Percentiles rank a stretch among this genome's conserved stretches.
Evolutionary conservation across 2,797 vertebrate species (phyloP).

Genomic region (Schizothorax lantsangensis): DNA sequence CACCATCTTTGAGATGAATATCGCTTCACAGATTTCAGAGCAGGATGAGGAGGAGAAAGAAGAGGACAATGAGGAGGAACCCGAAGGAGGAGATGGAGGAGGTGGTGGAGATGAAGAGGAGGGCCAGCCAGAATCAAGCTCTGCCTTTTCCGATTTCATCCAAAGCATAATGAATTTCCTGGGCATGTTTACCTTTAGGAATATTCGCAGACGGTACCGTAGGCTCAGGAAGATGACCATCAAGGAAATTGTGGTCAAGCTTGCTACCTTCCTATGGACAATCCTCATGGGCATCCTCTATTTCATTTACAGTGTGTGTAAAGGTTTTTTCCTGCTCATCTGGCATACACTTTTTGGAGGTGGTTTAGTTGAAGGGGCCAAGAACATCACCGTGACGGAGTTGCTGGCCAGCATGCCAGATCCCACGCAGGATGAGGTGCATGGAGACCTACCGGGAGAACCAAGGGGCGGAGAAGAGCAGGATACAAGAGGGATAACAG

Average conservation of each 20-base stretch:
- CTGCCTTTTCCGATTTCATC: conserved; percentile 83
- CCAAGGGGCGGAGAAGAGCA: conserved; percentile 77
- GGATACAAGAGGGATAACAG: conserved; percentile 76
- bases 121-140: conserved; percentile 76
- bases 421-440: conserved; percentile 93
- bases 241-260: conserved; percentile 82
- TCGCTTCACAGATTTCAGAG: conserved; percentile 93
- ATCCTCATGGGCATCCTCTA: conserved; percentile 78
- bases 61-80: conserved; percentile 78
- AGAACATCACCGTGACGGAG: conserved; percentile 90
- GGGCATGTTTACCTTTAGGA: conserved; percentile 83
- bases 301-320: conserved; percentile 83
- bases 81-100: conserved; percentile 70
- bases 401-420: conserved; percentile 95
- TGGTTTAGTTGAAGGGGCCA: conserved; percentile 90
- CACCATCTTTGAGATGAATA: conserved; percentile 99
- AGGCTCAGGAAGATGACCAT: conserved; percentile 83
- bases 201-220: conserved; percentile 83
- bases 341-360: conserved; percentile 92
- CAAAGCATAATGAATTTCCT: conserved; percentile 77
- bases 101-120: conserved; percentile 78
- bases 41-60: conserved; percentile 86
- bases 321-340: conserved; percentile 84
- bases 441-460: conserved; percentile 83
- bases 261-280: conserved; percentile 79